These are phyloP conservation scores for Tenthredo mesomela DNA, from an alignment of 2,888 invertebrate species.

Conservation along the genomic window DNA sequence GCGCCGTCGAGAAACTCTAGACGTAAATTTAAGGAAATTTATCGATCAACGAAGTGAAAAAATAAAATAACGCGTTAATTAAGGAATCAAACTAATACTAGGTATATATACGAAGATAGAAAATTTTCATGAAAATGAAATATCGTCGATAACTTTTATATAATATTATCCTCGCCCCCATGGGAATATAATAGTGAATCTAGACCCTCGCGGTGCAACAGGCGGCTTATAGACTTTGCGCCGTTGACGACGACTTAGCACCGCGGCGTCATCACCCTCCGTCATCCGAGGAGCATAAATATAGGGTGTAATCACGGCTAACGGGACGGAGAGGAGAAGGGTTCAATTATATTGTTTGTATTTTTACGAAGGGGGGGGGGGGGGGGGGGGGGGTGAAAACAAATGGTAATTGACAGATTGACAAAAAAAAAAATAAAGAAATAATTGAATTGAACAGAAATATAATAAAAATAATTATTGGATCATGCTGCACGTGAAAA, in stretches of 20 bases:
- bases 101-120: background rate
- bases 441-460: background rate
- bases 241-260: background rate
- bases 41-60: constrained; percentile 41
- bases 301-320: background rate
- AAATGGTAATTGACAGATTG: background rate
- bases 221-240: constrained; percentile 15
- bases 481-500: background rate
- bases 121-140: background rate
- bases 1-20: too few relatives aligned
- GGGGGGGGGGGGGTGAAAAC: too few relatives aligned
- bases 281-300: background rate
- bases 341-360: background rate
- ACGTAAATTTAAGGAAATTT: background rate
- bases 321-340: background rate
- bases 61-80: background rate
- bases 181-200: constrained; percentile 29
- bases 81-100: background rate
- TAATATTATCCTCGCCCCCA: background rate
- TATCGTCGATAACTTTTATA: background rate
- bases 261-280: background rate
- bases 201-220: constrained; percentile 35
- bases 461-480: too few relatives aligned
- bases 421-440: background rate
- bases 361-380: background rate